Base-by-base conservation (phyloP, 2,888 invertebrate genomes). In the Elysia crispata region DNA sequence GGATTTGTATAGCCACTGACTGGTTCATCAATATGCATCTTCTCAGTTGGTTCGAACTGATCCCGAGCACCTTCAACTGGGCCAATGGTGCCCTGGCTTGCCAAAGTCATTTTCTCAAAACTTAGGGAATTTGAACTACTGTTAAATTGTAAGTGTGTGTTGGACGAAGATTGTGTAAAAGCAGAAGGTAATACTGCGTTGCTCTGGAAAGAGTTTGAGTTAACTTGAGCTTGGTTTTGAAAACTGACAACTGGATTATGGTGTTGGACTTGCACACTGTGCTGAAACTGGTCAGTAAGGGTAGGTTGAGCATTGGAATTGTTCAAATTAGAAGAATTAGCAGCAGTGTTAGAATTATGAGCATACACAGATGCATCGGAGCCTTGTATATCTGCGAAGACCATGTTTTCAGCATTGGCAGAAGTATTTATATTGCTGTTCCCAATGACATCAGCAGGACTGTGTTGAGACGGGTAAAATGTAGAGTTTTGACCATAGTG, bases 21-120 rank as follows among this genome's bases (percentile, higher is more conserved):
- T 60, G 60, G 70, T 25, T 80, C 80, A 60, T 80, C 80, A 23
- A 76, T 62, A 62, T 80, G 75, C 80, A 80, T 80, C 50, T 75
- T 76, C 49, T 80, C 80, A 49, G 60, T 50, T 5, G 31, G 15
- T 33, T 76, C 76, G 70, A 70, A 76, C 50, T 80, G 80, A 50
- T 28, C 41, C 23, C 54, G 50, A 30, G 20, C 28, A 67, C 31
- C 3, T 15, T 76, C 76, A 49, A 69, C 18, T n/a, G 50, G 31
- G 50, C 23, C 41, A 8, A 67, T 28, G 15, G 76, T 41, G 41
- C 41, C 41, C 41, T 3, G n/a, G n/a, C n/a, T n/a, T n/a, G n/a
- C n/a, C n/a, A n/a, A n/a, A n/a, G n/a, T 69, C 79, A 79, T 67
- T 60, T 75, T 41, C 30, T 31, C 57, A 33, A 69, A 75, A n/a